phyloP scores from a whole-genome alignment of 1,140 invertebrate genomes.

The Bombus pyrosoma region DNA sequence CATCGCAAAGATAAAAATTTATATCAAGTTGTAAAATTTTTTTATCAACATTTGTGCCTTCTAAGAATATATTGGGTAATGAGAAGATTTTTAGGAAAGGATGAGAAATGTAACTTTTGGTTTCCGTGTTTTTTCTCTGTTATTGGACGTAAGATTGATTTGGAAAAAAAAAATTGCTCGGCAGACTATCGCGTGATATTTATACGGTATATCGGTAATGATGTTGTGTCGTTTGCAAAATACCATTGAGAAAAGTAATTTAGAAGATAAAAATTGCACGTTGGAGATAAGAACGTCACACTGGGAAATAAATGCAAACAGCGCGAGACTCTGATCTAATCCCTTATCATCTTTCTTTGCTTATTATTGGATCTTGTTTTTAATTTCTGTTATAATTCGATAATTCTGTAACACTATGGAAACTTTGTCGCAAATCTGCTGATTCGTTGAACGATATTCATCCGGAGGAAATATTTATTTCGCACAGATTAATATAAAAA shows the following conservation, averaged over 20 bases:
- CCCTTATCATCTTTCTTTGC: constrained; percentile 13
- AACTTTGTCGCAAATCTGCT: background rate
- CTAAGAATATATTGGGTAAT: too few species aligned
- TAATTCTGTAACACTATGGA: background rate
- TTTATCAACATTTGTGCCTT: too few species aligned
- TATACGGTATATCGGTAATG: background rate
- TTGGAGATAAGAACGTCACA: background rate
- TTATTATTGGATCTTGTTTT: constrained; percentile 21
- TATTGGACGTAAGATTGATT: too few species aligned
- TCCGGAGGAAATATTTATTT: background rate
- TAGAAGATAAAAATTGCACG: background rate
- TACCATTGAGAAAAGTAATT: background rate
- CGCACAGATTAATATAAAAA: background rate
- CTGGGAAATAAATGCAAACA: background rate
- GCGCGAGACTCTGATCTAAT: background rate
- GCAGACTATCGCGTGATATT: background rate
- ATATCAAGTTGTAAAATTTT: too few species aligned
- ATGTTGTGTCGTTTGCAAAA: background rate
- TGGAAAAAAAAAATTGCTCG: too few species aligned
- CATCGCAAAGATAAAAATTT: too few species aligned
- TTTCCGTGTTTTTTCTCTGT: too few species aligned
- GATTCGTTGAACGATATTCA: background rate
- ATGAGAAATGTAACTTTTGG: too few species aligned
- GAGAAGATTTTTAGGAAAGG: too few species aligned
- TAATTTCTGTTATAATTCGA: constrained; percentile 4